phyloP scores from a whole-genome alignment of 2,888 invertebrate genomes.

The Thymelicus sylvestris region DNA sequence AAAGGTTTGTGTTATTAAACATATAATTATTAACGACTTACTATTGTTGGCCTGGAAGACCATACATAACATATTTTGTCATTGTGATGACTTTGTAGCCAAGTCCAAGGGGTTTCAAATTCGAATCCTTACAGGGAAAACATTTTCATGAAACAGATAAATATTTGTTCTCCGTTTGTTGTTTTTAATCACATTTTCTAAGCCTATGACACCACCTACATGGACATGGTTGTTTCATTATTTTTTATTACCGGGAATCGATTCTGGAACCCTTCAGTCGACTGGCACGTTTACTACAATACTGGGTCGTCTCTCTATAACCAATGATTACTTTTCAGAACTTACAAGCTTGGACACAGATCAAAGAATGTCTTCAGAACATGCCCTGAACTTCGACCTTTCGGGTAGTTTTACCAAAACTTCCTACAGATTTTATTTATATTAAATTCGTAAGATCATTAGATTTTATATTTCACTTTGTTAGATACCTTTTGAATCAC shows the following conservation, averaged over 20 bases:
- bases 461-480: slow-evolving; percentile 62
- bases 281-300: too few species aligned
- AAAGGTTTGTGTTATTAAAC: slow-evolving; percentile 82
- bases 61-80: too few species aligned
- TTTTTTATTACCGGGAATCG: neutral
- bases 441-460: slow-evolving; percentile 38
- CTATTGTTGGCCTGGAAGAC: too few species aligned
- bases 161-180: neutral
- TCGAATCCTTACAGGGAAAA: too few species aligned
- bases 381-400: slow-evolving; percentile 83
- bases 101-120: too few species aligned
- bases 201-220: too few species aligned
- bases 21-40: too few species aligned
- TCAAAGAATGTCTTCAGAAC: slow-evolving; percentile 89
- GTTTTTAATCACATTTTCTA: too few species aligned
- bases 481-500: slow-evolving; percentile 45
- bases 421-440: slow-evolving; percentile 40
- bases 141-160: too few species aligned
- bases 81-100: too few species aligned
- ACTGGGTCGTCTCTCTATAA: too few species aligned
- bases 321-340: slow-evolving; percentile 76
- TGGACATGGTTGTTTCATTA: neutral
- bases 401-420: slow-evolving; percentile 54
- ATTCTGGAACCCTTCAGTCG: too few species aligned
- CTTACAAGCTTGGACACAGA: slow-evolving; percentile 90